phyloP scores from a whole-genome alignment of 2,797 vertebrate species.

The Eleutherodactylus coqui region DNA sequence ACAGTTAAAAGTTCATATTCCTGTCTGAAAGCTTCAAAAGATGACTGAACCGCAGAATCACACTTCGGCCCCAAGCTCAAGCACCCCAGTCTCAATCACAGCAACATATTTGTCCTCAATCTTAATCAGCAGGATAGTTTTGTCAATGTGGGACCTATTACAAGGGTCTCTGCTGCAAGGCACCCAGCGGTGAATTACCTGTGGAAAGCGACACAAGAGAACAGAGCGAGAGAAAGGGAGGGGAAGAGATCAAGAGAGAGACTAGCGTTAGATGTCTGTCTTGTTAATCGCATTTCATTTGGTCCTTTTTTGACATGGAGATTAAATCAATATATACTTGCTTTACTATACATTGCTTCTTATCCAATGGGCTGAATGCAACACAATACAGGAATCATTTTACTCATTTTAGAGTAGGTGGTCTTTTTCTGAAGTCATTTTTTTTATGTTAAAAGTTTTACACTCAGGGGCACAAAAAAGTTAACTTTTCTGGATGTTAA shows the following conservation, averaged over 20 bases:
- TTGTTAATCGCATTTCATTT: slow-evolving; percentile 13
- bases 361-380: neutral
- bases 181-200: slow-evolving; percentile 99
- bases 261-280: slow-evolving; percentile 21
- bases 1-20: slow-evolving; percentile 63
- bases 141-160: slow-evolving; percentile 96
- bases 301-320: neutral
- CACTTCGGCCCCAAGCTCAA: slow-evolving; percentile 97
- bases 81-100: slow-evolving; percentile 94
- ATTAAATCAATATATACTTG: neutral
- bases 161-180: slow-evolving; percentile 98
- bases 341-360: neutral
- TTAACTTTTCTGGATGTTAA: neutral
- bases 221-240: slow-evolving; percentile 16
- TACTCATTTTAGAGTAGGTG: too few relatives aligned
- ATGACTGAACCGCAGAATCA: slow-evolving; percentile 75
- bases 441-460: neutral
- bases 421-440: too few relatives aligned
- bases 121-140: slow-evolving; percentile 98
- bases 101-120: slow-evolving; percentile 98
- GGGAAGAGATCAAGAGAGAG: slow-evolving; percentile 44
- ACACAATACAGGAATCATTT: neutral
- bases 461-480: neutral
- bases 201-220: slow-evolving; percentile 41
- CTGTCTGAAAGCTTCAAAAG: slow-evolving; percentile 65